Evolutionary conservation across 2,113 vertebrate genomes (phyloP), one percentile per base, ranked within the genome.

Genomic region (Odocoileus virginianus): DNA sequence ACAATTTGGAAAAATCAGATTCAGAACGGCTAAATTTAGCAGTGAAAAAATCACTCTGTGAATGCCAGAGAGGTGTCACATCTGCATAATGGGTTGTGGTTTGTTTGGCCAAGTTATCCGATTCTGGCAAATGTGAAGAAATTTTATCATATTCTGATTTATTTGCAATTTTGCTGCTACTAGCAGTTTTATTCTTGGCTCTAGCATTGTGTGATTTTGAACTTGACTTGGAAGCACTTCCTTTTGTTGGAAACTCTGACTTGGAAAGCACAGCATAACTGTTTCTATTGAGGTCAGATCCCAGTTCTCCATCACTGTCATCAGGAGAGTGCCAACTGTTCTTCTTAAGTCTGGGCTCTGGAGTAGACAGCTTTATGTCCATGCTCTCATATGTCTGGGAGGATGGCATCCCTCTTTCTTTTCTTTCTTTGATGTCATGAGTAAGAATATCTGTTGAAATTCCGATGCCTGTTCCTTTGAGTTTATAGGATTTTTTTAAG

Each of bases 301-400:
- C 99, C 79, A 99, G 58, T 93, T 99, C 99, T 98, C 99, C 99
- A 98, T 99, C 99, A 81, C 99, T 99, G 98, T 99, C 99, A 64
- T 98, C 98, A 96, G 99, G 99, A 40, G 99, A 99, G 92, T 99
- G 99, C 99, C 99, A 99, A 87, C 99, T 99, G 94, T 99, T 99
- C 81, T 99, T 99, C 98, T 99, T 99, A 25, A 97, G 98, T 98
- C 99, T 99, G 61, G 98, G 94, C 36, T 99, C 99, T 78, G 99
- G 98, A 6, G 98, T 98, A 91, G 99, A 99, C 92, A 99, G 93
- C 93, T 99, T 99, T 96, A 99, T 99, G 96, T 99, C 99, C 99
- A 99, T 99, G 98, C 99, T 99, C 98, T 99, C 99, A 25, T 99
- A 99, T 0, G 99, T 99, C 98, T 99, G 99, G 45, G 99, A 99